phyloP scores from a whole-genome alignment of 2,113 vertebrate species.

The Myanophis thanlyinensis region DNA sequence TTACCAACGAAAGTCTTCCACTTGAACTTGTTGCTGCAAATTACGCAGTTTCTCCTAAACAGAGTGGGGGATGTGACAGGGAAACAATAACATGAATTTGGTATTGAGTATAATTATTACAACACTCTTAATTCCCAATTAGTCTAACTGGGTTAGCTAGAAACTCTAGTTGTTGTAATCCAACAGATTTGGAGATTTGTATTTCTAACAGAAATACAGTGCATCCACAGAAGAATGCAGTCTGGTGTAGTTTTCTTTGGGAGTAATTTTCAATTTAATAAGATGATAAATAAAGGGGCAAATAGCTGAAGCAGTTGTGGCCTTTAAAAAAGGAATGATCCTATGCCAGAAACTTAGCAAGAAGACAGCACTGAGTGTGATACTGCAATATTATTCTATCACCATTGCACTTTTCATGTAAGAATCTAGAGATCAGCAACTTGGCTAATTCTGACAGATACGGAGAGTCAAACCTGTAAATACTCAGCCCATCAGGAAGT shows the following conservation, averaged over 20 bases:
- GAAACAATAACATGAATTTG: neutral
- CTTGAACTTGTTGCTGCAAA: conserved; percentile 60
- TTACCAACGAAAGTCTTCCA: conserved; percentile 46
- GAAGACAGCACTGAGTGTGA: neutral
- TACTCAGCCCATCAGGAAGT: neutral
- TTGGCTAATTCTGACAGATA: neutral
- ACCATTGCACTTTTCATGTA: neutral
- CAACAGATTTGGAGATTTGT: neutral
- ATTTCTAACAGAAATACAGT: too few species aligned
- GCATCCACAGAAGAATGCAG: neutral
- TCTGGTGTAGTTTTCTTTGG: neutral
- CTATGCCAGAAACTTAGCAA: neutral
- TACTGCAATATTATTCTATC: neutral
- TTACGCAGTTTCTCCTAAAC: conserved; percentile 61
- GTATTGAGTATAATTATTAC: neutral
- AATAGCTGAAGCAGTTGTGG: neutral
- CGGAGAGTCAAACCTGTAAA: neutral
- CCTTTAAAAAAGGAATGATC: neutral
- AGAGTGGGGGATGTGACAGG: too few species aligned
- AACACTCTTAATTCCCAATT: neutral
- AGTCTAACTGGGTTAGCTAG: neutral
- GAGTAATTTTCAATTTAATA: neutral
- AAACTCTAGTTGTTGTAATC: neutral
- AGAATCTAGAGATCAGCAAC: neutral
- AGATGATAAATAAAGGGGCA: neutral